Conservation (phyloP, 1,140 invertebrate genomes). For the Megalopta genalis region DNA sequence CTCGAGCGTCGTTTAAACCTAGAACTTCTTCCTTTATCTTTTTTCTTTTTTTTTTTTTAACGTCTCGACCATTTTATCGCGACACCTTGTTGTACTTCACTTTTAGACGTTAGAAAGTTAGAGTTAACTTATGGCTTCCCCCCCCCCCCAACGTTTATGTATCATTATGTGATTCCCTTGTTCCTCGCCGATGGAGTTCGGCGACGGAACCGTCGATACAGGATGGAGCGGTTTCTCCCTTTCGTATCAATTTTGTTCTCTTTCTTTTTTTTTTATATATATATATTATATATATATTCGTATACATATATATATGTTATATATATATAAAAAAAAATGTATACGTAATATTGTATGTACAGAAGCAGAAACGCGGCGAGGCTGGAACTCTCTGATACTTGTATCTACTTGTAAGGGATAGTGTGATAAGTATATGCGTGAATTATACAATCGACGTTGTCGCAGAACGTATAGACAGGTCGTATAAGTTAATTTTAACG, state of each 20-base stretch:
- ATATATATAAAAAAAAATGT: slow-evolving; percentile 3
- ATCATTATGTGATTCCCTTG: neutral
- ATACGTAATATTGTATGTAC: neutral
- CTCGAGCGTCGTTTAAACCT: neutral
- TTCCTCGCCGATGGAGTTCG: neutral
- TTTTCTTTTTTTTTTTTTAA: slow-evolving; percentile 10
- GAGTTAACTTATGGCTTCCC: slow-evolving; percentile 33
- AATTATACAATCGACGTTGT: neutral
- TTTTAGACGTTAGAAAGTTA: slow-evolving; percentile 18
- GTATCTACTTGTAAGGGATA: slow-evolving; percentile 15
- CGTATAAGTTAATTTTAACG: slow-evolving; percentile 2
- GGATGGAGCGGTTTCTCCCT: slow-evolving; percentile 31
- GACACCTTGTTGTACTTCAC: slow-evolving; percentile 37
- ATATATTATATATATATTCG: neutral
- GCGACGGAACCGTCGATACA: neutral
- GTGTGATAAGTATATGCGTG: slow-evolving; percentile 16
- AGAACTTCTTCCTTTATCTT: neutral
- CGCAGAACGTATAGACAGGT: neutral
- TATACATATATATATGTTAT: neutral
- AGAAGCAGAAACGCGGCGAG: slow-evolving; percentile 33
- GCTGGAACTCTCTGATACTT: slow-evolving; percentile 42
- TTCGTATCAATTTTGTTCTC: slow-evolving; percentile 5
- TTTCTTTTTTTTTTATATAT: slow-evolving; percentile 15
- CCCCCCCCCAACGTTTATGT: neutral
- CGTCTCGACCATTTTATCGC: slow-evolving; percentile 6